Percentiles rank a stretch among this genome's conserved stretches.
Evolutionary conservation across 2,888 invertebrate genomes (phyloP).

Genomic region (Phania funesta): DNA sequence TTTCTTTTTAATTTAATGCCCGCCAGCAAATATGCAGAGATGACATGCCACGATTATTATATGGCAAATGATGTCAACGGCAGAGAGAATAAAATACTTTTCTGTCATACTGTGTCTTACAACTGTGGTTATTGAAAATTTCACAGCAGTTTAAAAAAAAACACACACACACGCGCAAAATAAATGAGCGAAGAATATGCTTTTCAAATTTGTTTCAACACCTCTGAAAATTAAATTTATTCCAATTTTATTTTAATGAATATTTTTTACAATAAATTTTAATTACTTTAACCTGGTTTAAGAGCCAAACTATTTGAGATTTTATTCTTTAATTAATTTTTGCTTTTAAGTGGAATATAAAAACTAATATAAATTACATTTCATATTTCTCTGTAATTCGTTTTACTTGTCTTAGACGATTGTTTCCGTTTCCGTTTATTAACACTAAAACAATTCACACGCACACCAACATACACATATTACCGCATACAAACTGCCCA

Average conservation of each 20-base stretch:
- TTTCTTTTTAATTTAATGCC: slow-evolving; percentile 6
- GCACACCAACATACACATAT: neutral
- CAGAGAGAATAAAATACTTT: slow-evolving; percentile 23
- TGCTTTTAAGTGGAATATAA: neutral
- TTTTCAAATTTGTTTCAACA: slow-evolving; percentile 19
- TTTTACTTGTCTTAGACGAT: slow-evolving; percentile 15
- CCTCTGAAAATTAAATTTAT: slow-evolving; percentile 31
- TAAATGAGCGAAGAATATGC: slow-evolving; percentile 8
- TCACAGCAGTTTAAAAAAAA: neutral
- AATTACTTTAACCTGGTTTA: slow-evolving; percentile 3
- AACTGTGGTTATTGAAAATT: neutral
- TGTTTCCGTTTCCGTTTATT: slow-evolving; percentile 52
- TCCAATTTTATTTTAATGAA: slow-evolving; percentile 20
- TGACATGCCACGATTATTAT: slow-evolving; percentile 29
- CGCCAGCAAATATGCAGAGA: slow-evolving; percentile 22
- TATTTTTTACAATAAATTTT: slow-evolving; percentile 19
- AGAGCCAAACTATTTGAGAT: neutral
- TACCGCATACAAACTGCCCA: neutral
- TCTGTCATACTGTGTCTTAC: neutral
- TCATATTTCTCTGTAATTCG: neutral
- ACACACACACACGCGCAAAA: neutral
- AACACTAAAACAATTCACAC: slow-evolving; percentile 23
- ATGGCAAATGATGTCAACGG: slow-evolving; percentile 51
- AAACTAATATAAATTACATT: neutral
- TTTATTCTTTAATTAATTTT: neutral